phyloP scores from a whole-genome alignment of 92 coral and sea anemone genomes.

The Epizoanthus rinbou region DNA sequence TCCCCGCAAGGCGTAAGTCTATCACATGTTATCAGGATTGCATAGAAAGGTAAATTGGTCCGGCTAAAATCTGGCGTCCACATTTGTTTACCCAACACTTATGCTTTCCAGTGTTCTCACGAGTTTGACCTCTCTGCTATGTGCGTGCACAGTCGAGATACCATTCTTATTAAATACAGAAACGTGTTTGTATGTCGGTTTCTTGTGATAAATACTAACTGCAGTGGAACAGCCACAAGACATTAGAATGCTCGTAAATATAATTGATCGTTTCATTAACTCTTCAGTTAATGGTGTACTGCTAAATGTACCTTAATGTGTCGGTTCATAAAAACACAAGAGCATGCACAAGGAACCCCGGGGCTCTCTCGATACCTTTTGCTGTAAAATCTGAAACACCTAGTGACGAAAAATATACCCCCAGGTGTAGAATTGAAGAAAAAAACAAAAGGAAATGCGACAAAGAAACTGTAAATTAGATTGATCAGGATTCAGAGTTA shows the following conservation, averaged over 20 bases:
- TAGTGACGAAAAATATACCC: background rate
- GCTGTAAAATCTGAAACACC: constrained; percentile 3
- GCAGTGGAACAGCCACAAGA: no score
- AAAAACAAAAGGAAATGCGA: background rate
- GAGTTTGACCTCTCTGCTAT: background rate
- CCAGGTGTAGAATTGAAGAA: background rate
- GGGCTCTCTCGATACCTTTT: constrained; percentile 6
- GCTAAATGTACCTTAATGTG: constrained; percentile 5
- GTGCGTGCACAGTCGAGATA: background rate
- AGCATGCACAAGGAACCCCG: background rate
- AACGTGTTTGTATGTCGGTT: background rate
- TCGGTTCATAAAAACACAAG: background rate
- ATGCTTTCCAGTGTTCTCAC: background rate
- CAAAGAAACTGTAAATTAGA: background rate
- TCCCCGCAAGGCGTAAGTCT: no score
- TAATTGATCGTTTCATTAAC: no score
- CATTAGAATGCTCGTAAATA: no score
- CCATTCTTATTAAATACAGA: background rate
- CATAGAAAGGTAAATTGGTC: no score
- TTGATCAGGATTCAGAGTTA: background rate
- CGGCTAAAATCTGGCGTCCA: constrained; percentile 14
- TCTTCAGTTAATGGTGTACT: background rate
- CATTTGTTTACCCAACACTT: constrained; percentile 15
- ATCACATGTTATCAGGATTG: no score
- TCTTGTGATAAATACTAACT: background rate